Conservation (phyloP, 2,888 invertebrate genomes). For the Athripsodes cinereus region DNA sequence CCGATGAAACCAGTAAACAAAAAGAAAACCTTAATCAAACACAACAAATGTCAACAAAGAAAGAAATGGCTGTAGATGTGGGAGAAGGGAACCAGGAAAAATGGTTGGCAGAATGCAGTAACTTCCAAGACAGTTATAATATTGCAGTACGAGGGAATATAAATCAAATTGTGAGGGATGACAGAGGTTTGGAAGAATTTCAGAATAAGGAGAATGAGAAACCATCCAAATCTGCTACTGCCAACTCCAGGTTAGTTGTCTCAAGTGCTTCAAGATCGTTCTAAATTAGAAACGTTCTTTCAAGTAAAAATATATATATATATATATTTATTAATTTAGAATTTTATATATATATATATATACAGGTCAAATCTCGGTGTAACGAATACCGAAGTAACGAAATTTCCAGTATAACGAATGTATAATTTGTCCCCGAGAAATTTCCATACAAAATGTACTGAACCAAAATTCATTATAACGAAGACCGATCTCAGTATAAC, state of each 20-base stretch:
- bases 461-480: too few relatives aligned
- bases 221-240: constrained; percentile 35
- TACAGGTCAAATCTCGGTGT: too few relatives aligned
- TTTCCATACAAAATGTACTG: too few relatives aligned
- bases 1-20: constrained; percentile 16
- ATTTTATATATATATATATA: too few relatives aligned
- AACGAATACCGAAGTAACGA: too few relatives aligned
- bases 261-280: too few relatives aligned
- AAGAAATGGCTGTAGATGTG: neutral
- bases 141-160: constrained; percentile 46
- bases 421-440: too few relatives aligned
- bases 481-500: too few relatives aligned
- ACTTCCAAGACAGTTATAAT: constrained; percentile 49
- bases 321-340: too few relatives aligned
- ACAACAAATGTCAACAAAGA: neutral
- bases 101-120: constrained; percentile 38
- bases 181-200: constrained; percentile 48
- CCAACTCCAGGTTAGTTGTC: neutral
- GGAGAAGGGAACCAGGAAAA: constrained; percentile 8
- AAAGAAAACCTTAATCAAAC: neutral
- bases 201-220: constrained; percentile 67
- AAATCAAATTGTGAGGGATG: constrained; percentile 38
- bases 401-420: too few relatives aligned
- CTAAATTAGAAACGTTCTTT: too few relatives aligned
- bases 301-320: too few relatives aligned